These are phyloP conservation scores for Sebastes vulpes DNA, from an alignment of 2,797 vertebrate genomes.

Conservation along the genomic window DNA sequence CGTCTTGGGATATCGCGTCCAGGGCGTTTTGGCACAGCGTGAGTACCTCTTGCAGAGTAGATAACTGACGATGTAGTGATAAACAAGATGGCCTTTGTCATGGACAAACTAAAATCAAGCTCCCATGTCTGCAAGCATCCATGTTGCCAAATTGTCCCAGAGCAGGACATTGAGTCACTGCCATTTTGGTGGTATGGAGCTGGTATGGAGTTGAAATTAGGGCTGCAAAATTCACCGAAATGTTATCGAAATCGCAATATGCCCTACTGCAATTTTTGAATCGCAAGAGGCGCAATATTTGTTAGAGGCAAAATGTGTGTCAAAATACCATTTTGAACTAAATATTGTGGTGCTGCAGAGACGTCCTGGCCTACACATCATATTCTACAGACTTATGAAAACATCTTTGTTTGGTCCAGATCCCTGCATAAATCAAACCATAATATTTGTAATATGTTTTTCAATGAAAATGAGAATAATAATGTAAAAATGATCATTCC, in stretches of 20 bases:
- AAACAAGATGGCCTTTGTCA: background rate
- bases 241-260: too few relatives aligned
- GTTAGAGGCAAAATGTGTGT: background rate
- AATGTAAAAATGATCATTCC: background rate
- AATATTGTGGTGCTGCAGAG: background rate
- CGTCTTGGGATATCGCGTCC: slow-evolving; percentile 96
- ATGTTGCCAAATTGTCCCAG: background rate
- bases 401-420: background rate
- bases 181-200: background rate
- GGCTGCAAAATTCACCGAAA: too few relatives aligned
- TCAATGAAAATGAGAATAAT: background rate
- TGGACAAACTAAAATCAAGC: background rate
- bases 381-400: background rate
- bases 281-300: too few relatives aligned
- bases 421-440: background rate
- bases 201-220: background rate
- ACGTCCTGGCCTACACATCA: background rate
- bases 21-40: slow-evolving; percentile 94
- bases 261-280: too few relatives aligned
- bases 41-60: slow-evolving; percentile 74
- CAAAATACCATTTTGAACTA: background rate
- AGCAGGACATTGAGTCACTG: background rate
- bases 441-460: background rate
- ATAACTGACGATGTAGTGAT: background rate
- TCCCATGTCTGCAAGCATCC: background rate